phyloP scores from a whole-genome alignment of 2,888 invertebrate species.

The Melinaea menophilus region DNA sequence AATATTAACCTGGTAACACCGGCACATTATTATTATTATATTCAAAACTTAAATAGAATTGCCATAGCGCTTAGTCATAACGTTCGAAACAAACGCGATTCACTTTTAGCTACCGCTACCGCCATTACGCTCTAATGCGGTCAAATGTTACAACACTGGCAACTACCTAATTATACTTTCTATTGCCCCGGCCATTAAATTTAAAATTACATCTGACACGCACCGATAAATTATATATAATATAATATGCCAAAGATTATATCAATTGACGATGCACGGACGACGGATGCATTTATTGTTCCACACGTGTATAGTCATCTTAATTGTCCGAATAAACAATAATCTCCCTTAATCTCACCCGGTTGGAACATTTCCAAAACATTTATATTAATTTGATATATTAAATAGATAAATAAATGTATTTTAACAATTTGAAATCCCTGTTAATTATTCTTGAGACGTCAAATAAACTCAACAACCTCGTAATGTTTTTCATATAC shows the following conservation, averaged over 20 bases:
- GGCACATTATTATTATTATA: constrained; percentile 19
- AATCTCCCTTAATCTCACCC: not conserved
- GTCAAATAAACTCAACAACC: constrained; percentile 12
- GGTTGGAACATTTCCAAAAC: not conserved
- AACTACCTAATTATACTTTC: constrained; percentile 53
- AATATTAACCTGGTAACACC: constrained; percentile 15
- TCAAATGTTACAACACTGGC: constrained; percentile 47
- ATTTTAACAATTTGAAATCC: not conserved
- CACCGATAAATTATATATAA: constrained; percentile 29
- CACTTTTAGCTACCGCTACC: constrained; percentile 36
- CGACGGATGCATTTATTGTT: constrained; percentile 17
- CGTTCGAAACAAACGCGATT: constrained; percentile 50
- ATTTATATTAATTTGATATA: not conserved
- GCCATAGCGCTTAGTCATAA: constrained; percentile 63
- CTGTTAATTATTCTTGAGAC: not conserved
- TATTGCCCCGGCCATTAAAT: constrained; percentile 49
- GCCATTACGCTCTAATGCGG: constrained; percentile 49
- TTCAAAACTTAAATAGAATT: constrained; percentile 56
- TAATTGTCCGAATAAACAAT: constrained; percentile 1
- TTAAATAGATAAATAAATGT: not conserved
- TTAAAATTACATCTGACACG: constrained; percentile 33
- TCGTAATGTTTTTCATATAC: constrained; percentile 18
- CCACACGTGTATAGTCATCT: constrained; percentile 4
- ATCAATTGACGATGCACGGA: constrained; percentile 14
- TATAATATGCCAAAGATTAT: constrained; percentile 22